Evolutionary conservation across 2,888 invertebrate species (phyloP), one percentile per base, ranked within the genome.

Genomic region (Melipona beecheii): DNA sequence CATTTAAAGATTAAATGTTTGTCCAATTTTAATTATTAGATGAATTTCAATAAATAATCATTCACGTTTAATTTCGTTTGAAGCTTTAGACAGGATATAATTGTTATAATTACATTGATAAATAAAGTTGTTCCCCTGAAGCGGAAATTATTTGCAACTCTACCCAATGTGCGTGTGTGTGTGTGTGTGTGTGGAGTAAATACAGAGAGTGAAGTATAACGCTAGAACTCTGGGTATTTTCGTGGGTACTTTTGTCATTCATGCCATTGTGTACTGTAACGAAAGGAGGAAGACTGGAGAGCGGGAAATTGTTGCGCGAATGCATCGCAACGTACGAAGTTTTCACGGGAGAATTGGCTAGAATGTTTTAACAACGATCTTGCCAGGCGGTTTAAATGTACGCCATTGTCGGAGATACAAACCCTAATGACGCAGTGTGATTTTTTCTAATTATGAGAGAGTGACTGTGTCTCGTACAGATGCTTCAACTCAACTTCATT

Each of bases 371-470:
- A 31, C 49, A 24, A 49, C n/a, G 43, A 66, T 50, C 21, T 80
- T 71, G 31, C 80, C 62, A 62, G 31, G 54, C 15, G 49, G 64
- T 60, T 70, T 49, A n/a, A 70, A 77, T 36, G 11, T 60, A 17
- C 24, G 66, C 70, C 83, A 76, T 24, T 64, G 21, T 43, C 21
- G 36, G 27, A 56, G 27, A 11, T 85, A 83, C 73, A 84, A 73
- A 85, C 24, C 79, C 84, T 83, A 79, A 64, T 58, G 19, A 74
- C 58, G 62, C 54, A 71, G 71, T 50, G 36, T 24, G 52, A 68
- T 65, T 79, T 31, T 27, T 36, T 78, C 75, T 83, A 83, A 43
- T 49, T 54, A 27, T 72, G 31, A 24, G n/a, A 65, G 49, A 36
- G 68, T 58, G 17, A 27, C 58, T 62, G 24, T 60, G 60, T 69